A percentile compares a stretch with the other conserved stretches of the same genome.
phyloP scores from a whole-genome alignment of 2,797 vertebrate species.

The Rhabdomys pumilio region DNA sequence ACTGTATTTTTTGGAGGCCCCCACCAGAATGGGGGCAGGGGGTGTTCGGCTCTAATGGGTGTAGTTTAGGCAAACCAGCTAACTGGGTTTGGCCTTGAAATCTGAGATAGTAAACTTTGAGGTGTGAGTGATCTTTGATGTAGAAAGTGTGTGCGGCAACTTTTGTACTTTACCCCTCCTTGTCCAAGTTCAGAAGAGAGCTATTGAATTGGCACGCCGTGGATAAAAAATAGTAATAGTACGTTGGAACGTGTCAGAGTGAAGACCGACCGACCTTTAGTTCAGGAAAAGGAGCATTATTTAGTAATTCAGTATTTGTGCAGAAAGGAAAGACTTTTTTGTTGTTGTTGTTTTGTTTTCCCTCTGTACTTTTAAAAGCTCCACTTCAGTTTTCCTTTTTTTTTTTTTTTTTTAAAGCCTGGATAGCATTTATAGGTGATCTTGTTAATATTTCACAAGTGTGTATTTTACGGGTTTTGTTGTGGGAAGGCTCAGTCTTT shows the following conservation, averaged over 20 bases:
- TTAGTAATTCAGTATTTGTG: conserved; percentile 50
- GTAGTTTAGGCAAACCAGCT: neutral
- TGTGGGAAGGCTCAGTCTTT: conserved; percentile 29
- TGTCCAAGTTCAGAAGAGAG: conserved; percentile 29
- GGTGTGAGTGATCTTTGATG: neutral
- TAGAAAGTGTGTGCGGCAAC: conserved; percentile 21
- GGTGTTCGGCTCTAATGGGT: neutral
- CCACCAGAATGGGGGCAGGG: neutral
- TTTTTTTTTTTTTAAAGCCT: neutral
- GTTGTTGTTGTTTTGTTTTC: neutral
- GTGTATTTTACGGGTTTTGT: conserved; percentile 41
- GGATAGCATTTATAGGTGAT: conserved; percentile 9
- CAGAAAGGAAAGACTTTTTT: neutral
- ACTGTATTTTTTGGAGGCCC: neutral
- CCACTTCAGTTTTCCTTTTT: neutral
- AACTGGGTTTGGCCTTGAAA: conserved; percentile 37
- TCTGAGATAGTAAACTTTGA: conserved; percentile 18
- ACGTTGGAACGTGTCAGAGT: conserved; percentile 44
- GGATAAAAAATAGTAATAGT: conserved; percentile 10
- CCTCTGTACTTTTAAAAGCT: neutral
- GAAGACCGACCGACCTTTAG: conserved; percentile 53
- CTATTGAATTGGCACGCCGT: conserved; percentile 40
- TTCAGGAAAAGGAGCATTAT: conserved; percentile 41
- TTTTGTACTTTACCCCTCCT: neutral
- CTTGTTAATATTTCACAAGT: conserved; percentile 30